A percentile compares a stretch with the other conserved stretches of the same genome.
Evolutionary conservation across 1,140 invertebrate species (phyloP).

Genomic region (Drosophila sp.): DNA sequence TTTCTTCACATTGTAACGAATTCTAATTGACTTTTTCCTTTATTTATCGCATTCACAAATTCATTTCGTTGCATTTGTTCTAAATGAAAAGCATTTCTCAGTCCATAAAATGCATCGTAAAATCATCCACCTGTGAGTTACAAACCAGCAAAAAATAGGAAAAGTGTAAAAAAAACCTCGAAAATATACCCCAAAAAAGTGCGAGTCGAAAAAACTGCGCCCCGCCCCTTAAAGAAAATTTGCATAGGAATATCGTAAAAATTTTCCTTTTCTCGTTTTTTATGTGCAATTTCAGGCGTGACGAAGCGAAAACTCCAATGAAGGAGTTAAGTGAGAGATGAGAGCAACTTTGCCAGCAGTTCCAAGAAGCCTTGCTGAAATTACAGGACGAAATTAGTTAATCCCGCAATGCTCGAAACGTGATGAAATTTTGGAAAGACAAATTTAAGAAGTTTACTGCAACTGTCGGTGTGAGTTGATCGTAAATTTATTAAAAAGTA

Average conservation of each 20-base stretch:
- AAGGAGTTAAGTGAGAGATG: conserved; percentile 44
- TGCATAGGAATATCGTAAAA: conserved; percentile 78
- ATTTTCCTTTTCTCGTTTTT: conserved; percentile 46
- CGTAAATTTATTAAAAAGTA: conserved; percentile 14
- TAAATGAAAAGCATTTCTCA: conserved; percentile 58
- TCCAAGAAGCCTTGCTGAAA: conserved; percentile 21
- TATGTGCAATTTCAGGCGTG: conserved; percentile 64
- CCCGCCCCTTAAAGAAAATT: conserved; percentile 42
- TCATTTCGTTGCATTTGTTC: conserved; percentile 44
- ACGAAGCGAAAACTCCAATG: conserved; percentile 50
- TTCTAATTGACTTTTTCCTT: conserved; percentile 55
- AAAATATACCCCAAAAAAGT: conserved; percentile 26
- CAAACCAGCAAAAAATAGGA: conserved; percentile 11
- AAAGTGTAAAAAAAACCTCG: conserved; percentile 16
- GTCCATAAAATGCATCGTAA: conserved; percentile 65
- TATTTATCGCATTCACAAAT: conserved; percentile 42
- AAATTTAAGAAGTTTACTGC: conserved; percentile 2
- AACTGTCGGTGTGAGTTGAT: background rate
- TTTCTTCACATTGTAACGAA: conserved; percentile 41
- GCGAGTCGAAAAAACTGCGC: conserved; percentile 11
- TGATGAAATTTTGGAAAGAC: conserved; percentile 43
- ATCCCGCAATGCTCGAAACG: conserved; percentile 51
- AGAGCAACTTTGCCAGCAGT: conserved; percentile 29
- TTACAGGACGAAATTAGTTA: conserved; percentile 59
- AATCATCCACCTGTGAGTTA: conserved; percentile 65